These are phyloP conservation scores for Lepidochitona cinerea DNA, from an alignment of 2,888 invertebrate species.

Conservation along the genomic window DNA sequence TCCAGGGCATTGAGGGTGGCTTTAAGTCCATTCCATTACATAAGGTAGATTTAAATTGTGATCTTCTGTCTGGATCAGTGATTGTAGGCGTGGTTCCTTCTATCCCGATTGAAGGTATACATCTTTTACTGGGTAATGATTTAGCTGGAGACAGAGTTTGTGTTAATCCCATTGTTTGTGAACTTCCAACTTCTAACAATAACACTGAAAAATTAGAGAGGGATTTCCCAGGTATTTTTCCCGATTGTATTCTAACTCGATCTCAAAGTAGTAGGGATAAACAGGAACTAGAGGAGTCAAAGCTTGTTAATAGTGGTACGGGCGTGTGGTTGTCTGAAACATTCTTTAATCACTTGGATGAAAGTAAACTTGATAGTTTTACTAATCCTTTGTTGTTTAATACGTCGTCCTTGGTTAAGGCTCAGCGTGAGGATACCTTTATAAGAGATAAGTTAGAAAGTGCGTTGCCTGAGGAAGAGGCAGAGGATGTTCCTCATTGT, in stretches of 20 bases:
- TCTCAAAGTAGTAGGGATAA: too few species aligned
- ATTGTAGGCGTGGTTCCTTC: not conserved
- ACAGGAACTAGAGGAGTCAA: too few species aligned
- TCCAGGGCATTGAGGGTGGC: not conserved
- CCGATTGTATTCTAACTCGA: not conserved
- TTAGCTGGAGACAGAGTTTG: constrained; percentile 10
- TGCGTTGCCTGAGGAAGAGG: constrained; percentile 1
- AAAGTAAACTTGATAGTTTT: not conserved
- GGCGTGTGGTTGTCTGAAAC: not conserved
- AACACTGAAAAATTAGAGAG: not conserved
- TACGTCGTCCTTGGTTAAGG: not conserved
- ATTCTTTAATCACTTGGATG: not conserved
- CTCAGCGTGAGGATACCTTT: not conserved
- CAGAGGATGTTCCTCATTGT: not conserved
- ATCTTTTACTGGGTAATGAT: not conserved
- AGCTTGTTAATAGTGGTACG: too few species aligned
- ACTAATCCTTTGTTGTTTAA: too few species aligned
- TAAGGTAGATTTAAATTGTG: not conserved
- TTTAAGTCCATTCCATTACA: not conserved
- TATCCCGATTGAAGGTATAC: not conserved
- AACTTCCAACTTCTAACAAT: not conserved
- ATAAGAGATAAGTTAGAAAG: not conserved
- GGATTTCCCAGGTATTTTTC: not conserved
- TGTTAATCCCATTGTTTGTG: not conserved
- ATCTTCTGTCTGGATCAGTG: constrained; percentile 7